These are phyloP conservation scores for Agrotis clavis DNA, from an alignment of 2,888 invertebrate species.

Conservation along the genomic window DNA sequence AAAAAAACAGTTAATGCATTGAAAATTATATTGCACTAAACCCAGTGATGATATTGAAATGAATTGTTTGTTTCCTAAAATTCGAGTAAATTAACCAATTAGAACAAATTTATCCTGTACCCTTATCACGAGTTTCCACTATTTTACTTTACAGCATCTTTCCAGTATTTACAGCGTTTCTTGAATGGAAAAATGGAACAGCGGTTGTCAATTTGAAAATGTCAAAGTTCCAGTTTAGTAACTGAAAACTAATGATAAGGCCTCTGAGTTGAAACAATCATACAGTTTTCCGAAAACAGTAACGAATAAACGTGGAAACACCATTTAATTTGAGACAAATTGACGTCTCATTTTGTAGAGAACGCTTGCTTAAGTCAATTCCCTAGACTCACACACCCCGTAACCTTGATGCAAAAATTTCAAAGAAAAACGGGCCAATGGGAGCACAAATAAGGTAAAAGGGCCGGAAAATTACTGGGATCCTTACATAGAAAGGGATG, in stretches of 20 bases:
- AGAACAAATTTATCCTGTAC: no score
- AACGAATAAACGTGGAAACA: background rate
- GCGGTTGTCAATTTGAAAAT: no score
- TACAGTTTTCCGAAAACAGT: background rate
- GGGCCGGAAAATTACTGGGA: slow-evolving; percentile 51
- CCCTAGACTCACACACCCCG: background rate
- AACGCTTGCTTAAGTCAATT: background rate
- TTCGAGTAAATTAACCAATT: no score
- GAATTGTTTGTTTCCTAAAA: background rate
- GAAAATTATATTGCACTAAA: no score
- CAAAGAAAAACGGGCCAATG: slow-evolving; percentile 42
- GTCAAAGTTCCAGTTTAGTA: no score
- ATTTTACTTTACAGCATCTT: no score
- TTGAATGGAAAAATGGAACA: no score
- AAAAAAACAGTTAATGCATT: no score
- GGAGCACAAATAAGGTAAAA: slow-evolving; percentile 44
- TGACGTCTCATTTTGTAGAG: background rate
- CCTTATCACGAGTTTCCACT: no score
- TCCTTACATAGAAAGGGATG: slow-evolving; percentile 47
- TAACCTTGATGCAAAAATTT: slow-evolving; percentile 16
- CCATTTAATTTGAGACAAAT: background rate
- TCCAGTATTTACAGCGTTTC: no score
- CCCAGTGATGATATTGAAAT: background rate
- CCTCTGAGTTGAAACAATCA: background rate
- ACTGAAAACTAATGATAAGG: no score